phyloP scores from a whole-genome alignment of 2,113 vertebrate species.

The human region DNA sequence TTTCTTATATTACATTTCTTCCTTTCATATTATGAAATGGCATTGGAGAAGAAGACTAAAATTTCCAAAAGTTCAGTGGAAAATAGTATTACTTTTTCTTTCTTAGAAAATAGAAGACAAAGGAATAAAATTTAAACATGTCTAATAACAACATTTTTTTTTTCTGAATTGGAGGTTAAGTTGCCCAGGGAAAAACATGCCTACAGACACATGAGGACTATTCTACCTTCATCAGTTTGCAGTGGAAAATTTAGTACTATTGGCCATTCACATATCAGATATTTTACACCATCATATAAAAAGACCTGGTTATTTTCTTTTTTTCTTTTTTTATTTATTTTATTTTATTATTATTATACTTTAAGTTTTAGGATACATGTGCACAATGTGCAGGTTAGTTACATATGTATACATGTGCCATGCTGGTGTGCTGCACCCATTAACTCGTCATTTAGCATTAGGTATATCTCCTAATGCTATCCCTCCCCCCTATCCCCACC shows the following conservation, averaged over 20 bases:
- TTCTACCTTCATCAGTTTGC: background rate
- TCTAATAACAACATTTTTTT: background rate
- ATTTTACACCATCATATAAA: background rate
- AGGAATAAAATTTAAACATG: background rate
- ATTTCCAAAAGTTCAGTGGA: background rate
- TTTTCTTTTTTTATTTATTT: too few relatives aligned
- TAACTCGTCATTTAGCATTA: too few relatives aligned
- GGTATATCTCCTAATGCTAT: too few relatives aligned
- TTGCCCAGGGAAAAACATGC: background rate
- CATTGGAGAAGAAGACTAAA: background rate
- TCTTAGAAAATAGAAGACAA: background rate
- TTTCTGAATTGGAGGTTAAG: conserved; percentile 28
- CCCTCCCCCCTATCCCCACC: too few relatives aligned
- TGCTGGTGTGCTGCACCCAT: too few relatives aligned
- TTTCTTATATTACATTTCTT: background rate
- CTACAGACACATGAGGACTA: background rate
- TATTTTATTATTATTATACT: too few relatives aligned
- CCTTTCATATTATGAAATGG: background rate
- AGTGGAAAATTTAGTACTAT: background rate
- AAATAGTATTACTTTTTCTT: background rate
- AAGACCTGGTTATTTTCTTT: background rate
- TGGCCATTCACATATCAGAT: background rate
- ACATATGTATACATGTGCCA: too few relatives aligned
- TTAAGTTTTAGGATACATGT: too few relatives aligned
- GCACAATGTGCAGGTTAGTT: too few relatives aligned